Percentiles rank a stretch among this genome's conserved stretches.
Evolutionary conservation across 2,888 invertebrate genomes (phyloP).

Genomic region (Hydriomena furcata): DNA sequence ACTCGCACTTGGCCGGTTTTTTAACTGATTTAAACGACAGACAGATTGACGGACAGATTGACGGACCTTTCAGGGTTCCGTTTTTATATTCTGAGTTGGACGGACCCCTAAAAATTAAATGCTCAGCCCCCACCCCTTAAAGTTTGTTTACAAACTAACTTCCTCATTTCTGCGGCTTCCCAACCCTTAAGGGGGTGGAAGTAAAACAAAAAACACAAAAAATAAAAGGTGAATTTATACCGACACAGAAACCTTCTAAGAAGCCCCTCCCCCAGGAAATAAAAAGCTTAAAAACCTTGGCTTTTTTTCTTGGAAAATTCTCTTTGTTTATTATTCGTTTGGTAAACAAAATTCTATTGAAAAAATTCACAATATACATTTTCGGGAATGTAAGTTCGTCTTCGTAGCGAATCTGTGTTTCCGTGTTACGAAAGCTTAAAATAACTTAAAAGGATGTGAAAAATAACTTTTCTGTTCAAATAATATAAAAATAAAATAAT

Average conservation of each 20-base stretch:
- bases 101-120: background rate
- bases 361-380: too few relatives aligned
- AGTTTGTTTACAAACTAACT: constrained; percentile 39
- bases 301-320: constrained; percentile 1
- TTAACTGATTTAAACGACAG: too few relatives aligned
- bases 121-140: constrained; percentile 1
- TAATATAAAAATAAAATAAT: too few relatives aligned
- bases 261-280: constrained; percentile 70
- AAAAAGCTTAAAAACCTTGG: constrained; percentile 58
- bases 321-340: background rate
- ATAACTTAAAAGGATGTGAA: too few relatives aligned
- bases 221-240: constrained; percentile 55
- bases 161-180: constrained; percentile 64
- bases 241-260: constrained; percentile 73
- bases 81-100: too few relatives aligned
- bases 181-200: constrained; percentile 59
- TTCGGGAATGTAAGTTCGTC: too few relatives aligned
- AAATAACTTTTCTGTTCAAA: too few relatives aligned
- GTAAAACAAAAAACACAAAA: constrained; percentile 45
- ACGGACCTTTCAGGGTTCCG: too few relatives aligned
- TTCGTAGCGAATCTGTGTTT: too few relatives aligned
- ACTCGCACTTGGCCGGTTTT: too few relatives aligned
- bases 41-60: too few relatives aligned
- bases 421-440: too few relatives aligned
- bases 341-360: background rate